Percentiles rank a stretch among this genome's conserved stretches.
Evolutionary conservation across 2,797 vertebrate genomes (phyloP).

Genomic region (Gadopsis marmoratus): DNA sequence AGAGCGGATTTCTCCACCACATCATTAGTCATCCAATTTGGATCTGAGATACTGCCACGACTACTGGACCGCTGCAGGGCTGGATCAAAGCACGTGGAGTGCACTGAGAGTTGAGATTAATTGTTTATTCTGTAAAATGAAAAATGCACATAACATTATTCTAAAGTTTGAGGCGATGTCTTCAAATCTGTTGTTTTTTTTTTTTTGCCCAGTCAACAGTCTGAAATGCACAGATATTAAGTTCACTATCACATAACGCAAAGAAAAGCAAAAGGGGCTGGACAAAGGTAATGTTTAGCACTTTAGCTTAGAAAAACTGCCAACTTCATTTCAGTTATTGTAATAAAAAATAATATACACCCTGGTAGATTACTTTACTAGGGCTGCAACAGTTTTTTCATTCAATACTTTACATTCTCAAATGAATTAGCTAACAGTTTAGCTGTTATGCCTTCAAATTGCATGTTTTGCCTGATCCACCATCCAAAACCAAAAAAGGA

Average conservation of each 20-base stretch:
- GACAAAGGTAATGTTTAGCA: not conserved
- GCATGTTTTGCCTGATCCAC: not conserved
- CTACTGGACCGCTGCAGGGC: not conserved
- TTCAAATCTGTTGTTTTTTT: not conserved
- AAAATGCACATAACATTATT: not conserved
- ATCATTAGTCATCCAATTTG: constrained; percentile 67
- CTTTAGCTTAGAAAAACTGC: too few species aligned
- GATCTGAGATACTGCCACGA: constrained; percentile 31
- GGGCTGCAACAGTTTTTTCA: not conserved
- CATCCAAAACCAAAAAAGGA: not conserved
- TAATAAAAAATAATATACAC: not conserved
- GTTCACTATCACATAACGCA: too few species aligned
- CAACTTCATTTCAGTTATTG: not conserved
- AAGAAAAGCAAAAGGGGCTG: not conserved
- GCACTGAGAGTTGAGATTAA: constrained; percentile 2
- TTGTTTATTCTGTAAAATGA: not conserved
- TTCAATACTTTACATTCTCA: not conserved
- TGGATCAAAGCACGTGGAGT: constrained; percentile 28
- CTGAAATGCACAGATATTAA: not conserved
- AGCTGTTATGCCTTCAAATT: not conserved
- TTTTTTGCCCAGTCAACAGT: too few species aligned
- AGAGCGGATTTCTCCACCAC: constrained; percentile 61
- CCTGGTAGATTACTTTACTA: not conserved
- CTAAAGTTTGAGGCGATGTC: not conserved
- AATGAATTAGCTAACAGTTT: not conserved